A percentile compares a stretch with the other conserved stretches of the same genome.
Evolutionary conservation across 2,888 invertebrate genomes (phyloP).

Genomic region (Cerastis rubricosa): DNA sequence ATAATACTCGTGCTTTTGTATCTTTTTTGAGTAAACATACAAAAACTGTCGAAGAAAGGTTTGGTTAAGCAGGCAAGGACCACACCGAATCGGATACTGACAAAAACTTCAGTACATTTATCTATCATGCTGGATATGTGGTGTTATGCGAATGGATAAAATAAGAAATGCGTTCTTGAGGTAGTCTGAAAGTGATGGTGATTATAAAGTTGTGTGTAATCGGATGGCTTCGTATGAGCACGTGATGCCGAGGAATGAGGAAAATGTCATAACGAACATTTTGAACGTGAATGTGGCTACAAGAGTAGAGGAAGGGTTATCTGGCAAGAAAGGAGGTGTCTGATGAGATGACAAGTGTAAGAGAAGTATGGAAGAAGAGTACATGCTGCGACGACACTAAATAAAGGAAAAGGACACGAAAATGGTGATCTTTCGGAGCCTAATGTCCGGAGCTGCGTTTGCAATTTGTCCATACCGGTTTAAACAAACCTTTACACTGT

Average conservation of each 20-base stretch:
- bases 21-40: background rate
- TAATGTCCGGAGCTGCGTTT: background rate
- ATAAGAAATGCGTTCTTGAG: background rate
- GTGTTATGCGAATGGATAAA: background rate
- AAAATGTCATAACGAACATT: background rate
- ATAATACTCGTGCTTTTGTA: background rate
- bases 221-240: background rate
- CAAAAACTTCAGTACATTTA: background rate
- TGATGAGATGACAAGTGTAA: background rate
- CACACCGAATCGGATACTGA: background rate
- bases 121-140: background rate
- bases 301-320: background rate
- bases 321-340: background rate
- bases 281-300: background rate
- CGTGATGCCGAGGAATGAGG: background rate
- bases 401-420: background rate
- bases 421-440: background rate
- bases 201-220: background rate
- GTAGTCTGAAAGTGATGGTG: background rate
- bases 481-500: background rate
- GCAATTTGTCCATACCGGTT: background rate
- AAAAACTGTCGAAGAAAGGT: background rate
- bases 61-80: background rate
- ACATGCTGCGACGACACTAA: background rate
- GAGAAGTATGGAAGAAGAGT: background rate